These are phyloP conservation scores for Sprattus sprattus DNA, from an alignment of 2,113 vertebrate genomes.

Conservation along the genomic window DNA sequence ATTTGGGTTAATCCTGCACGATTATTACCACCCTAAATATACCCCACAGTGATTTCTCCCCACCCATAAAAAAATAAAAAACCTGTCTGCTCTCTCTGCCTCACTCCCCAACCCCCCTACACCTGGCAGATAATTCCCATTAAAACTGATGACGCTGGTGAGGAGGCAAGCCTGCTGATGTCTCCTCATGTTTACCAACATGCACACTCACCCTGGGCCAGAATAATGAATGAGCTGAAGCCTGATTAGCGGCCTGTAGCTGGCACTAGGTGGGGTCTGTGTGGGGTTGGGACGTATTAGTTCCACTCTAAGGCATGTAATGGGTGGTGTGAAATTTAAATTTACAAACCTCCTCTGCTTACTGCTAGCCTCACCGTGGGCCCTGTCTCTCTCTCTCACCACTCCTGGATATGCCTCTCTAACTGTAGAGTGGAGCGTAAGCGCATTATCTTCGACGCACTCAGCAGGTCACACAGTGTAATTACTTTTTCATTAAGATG, in stretches of 20 bases:
- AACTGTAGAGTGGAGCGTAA: background rate
- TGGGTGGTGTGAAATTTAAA: background rate
- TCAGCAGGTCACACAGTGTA: constrained; percentile 1
- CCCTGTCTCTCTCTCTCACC: background rate
- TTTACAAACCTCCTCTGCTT: background rate
- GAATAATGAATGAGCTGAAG: background rate
- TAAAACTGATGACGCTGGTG: background rate
- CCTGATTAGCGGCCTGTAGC: background rate
- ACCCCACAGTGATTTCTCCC: background rate
- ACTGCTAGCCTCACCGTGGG: background rate
- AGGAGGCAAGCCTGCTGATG: background rate
- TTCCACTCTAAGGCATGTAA: background rate
- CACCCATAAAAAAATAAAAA: too few species aligned
- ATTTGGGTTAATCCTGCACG: background rate
- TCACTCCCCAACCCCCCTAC: background rate
- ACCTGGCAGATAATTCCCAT: background rate
- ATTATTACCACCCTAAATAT: background rate
- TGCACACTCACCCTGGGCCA: background rate
- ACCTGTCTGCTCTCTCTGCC: background rate
- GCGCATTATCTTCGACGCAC: constrained; percentile 10
- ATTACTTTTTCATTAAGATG: constrained; percentile 28
- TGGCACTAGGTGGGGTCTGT: background rate
- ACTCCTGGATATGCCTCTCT: background rate
- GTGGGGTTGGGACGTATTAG: background rate
- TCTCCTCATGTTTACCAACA: background rate